A percentile compares a stretch with the other conserved stretches of the same genome.
phyloP scores from a whole-genome alignment of 2,113 vertebrate genomes.

The Gobio gobio region DNA sequence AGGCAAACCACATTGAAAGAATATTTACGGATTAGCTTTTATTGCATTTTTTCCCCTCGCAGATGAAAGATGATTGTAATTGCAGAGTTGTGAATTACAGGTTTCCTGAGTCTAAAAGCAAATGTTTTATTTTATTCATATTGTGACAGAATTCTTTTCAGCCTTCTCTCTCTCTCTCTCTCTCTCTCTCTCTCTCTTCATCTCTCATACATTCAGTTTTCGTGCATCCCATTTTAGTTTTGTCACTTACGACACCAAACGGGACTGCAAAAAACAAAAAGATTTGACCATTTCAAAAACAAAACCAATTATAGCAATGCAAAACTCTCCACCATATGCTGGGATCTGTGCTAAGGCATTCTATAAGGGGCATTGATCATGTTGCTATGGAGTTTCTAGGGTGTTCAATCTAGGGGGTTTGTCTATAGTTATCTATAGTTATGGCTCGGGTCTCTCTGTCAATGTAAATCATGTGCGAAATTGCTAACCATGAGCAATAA shows the following conservation, averaged over 20 bases:
- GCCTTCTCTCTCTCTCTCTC: neutral
- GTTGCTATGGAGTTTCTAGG: neutral
- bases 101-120: slow-evolving; percentile 8
- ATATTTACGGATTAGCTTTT: slow-evolving; percentile 32
- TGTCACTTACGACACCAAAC: neutral
- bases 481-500: neutral
- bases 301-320: neutral
- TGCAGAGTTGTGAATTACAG: slow-evolving; percentile 34
- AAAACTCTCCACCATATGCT: neutral
- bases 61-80: slow-evolving; percentile 39
- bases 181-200: no score
- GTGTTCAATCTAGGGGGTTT: no score
- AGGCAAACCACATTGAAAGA: slow-evolving; percentile 8
- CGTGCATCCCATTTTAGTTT: neutral
- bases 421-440: neutral
- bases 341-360: no score
- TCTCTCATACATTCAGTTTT: neutral
- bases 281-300: neutral
- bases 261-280: neutral
- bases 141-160: slow-evolving; percentile 18
- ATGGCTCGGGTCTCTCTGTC: neutral
- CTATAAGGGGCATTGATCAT: no score
- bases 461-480: neutral
- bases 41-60: neutral
- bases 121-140: slow-evolving; percentile 23